These are phyloP conservation scores for Drosophila arizonae DNA, from an alignment of 1,140 invertebrate species.

Conservation along the genomic window DNA sequence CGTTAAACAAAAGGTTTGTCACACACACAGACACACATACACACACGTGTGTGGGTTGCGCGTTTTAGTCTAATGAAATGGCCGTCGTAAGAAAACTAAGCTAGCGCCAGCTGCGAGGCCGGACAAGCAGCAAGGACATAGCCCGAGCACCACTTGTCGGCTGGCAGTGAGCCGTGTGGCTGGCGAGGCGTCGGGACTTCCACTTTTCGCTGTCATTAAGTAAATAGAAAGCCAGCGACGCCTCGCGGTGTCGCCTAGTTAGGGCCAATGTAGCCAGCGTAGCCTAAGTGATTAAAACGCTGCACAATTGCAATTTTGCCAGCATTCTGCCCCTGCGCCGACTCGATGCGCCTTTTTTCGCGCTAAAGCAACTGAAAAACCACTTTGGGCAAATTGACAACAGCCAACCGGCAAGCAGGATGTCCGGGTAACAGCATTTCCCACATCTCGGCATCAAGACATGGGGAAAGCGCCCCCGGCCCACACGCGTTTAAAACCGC, in stretches of 20 bases:
- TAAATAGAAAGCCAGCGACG: slow-evolving; percentile 70
- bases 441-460: slow-evolving; percentile 25
- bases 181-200: slow-evolving; percentile 55
- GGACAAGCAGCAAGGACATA: slow-evolving; percentile 21
- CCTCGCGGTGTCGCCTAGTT: slow-evolving; percentile 52
- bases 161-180: slow-evolving; percentile 52
- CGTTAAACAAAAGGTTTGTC: slow-evolving; percentile 64
- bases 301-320: slow-evolving; percentile 76
- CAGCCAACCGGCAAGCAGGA: slow-evolving; percentile 49
- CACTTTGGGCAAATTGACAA: slow-evolving; percentile 83
- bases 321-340: slow-evolving; percentile 1
- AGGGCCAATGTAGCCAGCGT: slow-evolving; percentile 74
- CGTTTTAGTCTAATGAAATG: slow-evolving; percentile 77
- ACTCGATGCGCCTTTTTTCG: slow-evolving; percentile 74
- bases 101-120: slow-evolving; percentile 1
- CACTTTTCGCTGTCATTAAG: slow-evolving; percentile 82
- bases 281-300: slow-evolving; percentile 82
- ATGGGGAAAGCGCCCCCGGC: neutral
- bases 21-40: slow-evolving; percentile 27
- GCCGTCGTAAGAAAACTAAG: slow-evolving; percentile 19
- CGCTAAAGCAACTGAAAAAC: slow-evolving; percentile 83
- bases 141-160: slow-evolving; percentile 20
- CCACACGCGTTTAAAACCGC: slow-evolving; percentile 59
- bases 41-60: slow-evolving; percentile 40
- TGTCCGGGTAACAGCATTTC: slow-evolving; percentile 73